These are phyloP conservation scores for Alouatta palliata DNA, from an alignment of 2,113 vertebrate species.

Conservation along the genomic window DNA sequence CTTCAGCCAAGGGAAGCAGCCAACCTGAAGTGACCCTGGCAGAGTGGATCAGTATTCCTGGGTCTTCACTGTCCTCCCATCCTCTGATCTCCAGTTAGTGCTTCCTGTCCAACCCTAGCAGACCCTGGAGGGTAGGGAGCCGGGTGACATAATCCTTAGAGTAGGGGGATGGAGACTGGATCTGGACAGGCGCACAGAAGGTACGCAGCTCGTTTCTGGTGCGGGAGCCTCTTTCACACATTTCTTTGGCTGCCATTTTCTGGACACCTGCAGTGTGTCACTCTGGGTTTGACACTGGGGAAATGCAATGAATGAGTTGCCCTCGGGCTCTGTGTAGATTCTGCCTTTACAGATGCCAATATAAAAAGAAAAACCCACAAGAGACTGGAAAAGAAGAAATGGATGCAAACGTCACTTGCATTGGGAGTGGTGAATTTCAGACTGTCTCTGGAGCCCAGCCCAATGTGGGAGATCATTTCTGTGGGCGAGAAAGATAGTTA, in stretches of 20 bases:
- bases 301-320: neutral
- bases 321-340: neutral
- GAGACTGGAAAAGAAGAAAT: neutral
- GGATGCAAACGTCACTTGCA: neutral
- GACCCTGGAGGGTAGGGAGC: neutral
- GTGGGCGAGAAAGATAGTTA: slow-evolving; percentile 34
- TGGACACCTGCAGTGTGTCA: neutral
- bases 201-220: neutral
- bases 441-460: slow-evolving; percentile 14
- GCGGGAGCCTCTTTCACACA: accelerated
- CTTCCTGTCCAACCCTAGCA: neutral
- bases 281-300: neutral
- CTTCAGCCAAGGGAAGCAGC: neutral
- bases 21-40: neutral
- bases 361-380: too few relatives aligned
- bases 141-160: accelerated
- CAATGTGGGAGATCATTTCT: neutral
- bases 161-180: neutral
- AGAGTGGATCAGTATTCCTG: neutral
- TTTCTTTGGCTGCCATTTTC: neutral
- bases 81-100: neutral
- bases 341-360: neutral
- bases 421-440: neutral
- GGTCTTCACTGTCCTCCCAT: neutral
- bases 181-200: neutral